Evolutionary conservation across 2,888 invertebrate species (phyloP), one percentile per base, ranked within the genome.

Genomic region (Melanargia galathea): DNA sequence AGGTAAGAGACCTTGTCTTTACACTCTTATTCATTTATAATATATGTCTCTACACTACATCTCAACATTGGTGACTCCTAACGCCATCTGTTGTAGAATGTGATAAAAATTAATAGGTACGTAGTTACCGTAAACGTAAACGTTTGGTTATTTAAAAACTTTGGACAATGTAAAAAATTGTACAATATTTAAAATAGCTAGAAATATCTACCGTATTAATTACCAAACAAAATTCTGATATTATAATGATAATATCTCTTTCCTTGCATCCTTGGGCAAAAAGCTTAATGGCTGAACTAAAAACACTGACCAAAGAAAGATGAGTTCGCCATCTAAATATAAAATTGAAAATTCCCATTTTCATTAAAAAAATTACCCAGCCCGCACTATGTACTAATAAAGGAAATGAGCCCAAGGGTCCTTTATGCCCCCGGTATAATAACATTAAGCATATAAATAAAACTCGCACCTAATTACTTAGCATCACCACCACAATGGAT

Each of bases 401-500:
- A 55, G 55, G 62, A 61, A 63, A 63, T 59, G 22, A 63, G 46
- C 66, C 62, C 62, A 62, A 67, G 60, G 62, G 62, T 60, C 52
- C 35, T 64, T 64, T 64, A 58, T 68, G 69, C 66, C 60, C 68
- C 54, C 64, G 61, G 73, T 71, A 72, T 75, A 76, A 77, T 72
- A 76, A 76, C 72, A 69, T 74, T 70, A 72, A 69, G 63, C 58
- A 69, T 65, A 69, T 75, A 78, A 79, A 79, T 74, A 72, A 67
- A 79, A 75, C 76, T 82, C 80, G 79, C 84, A 83, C 86, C 90
- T 89, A 89, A 89, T 89, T 89, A 89, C 88, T 89, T 87, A 89
- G 75, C 80, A 76, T 79, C 82, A 80, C 81, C 77, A 70, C 67
- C 26, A 85, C 83, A 89, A 87, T 80, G 70, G 67, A 55, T 56